Conservation (phyloP, 2,797 vertebrate species). For the Morus bassanus region DNA sequence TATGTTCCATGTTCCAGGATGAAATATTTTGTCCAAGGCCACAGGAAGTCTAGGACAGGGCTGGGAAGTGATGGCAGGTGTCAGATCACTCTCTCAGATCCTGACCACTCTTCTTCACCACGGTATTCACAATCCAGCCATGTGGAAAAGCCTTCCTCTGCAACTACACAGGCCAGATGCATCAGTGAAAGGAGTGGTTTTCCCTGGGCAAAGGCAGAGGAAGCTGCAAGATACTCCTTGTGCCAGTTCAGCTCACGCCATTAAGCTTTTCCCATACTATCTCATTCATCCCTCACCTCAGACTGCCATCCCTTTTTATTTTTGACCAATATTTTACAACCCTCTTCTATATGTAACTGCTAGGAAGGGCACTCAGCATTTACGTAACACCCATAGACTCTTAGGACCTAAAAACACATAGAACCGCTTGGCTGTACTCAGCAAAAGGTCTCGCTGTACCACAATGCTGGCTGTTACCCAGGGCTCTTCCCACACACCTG, state of each 20-base stretch:
- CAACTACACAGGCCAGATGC: neutral
- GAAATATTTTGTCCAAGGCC: neutral
- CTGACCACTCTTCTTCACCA: neutral
- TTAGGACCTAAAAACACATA: neutral
- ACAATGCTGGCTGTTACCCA: neutral
- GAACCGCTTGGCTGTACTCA: neutral
- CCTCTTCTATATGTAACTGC: neutral
- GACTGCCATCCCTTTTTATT: neutral
- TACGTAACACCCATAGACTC: neutral
- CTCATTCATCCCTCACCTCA: neutral
- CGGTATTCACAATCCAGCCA: neutral
- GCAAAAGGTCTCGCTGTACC: neutral
- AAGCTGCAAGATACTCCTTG: neutral
- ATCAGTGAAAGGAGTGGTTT: neutral
- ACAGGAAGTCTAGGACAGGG: neutral
- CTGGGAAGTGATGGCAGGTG: neutral
- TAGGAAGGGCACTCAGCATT: neutral
- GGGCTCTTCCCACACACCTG: conserved; percentile 7
- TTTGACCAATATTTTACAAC: neutral
- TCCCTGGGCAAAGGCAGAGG: neutral
- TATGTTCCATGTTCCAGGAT: neutral
- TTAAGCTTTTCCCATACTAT: neutral
- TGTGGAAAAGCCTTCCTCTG: neutral
- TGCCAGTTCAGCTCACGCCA: neutral
- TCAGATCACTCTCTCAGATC: neutral